Percentiles rank a stretch among this genome's conserved stretches.
Evolutionary conservation across 2,888 invertebrate genomes (phyloP).

Genomic region (Amiota minor): DNA sequence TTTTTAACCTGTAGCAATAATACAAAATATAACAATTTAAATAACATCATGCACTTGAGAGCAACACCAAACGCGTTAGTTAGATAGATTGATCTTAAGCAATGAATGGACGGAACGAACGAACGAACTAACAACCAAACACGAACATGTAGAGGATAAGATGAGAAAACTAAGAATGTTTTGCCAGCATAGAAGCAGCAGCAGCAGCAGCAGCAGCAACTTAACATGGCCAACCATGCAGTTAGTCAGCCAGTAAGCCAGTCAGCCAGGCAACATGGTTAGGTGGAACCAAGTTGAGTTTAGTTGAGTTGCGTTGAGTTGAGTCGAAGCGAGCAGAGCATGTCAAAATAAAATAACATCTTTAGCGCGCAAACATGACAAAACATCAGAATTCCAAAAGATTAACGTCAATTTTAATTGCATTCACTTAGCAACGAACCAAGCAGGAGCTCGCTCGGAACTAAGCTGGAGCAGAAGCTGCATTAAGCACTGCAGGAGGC

Average conservation of each 20-base stretch:
- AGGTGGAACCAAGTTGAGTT: not conserved
- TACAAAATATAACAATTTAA: constrained; percentile 63
- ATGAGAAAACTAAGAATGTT: not conserved
- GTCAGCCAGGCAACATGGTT: not conserved
- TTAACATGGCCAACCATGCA: constrained; percentile 4
- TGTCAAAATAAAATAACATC: constrained; percentile 67
- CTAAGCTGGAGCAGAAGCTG: constrained; percentile 44
- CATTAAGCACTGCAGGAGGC: constrained; percentile 30
- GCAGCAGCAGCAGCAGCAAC: too few species aligned
- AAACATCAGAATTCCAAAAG: constrained; percentile 67
- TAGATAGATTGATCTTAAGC: constrained; percentile 65
- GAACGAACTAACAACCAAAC: constrained; percentile 58
- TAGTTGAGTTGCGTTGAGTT: not conserved
- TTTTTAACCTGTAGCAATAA: constrained; percentile 49
- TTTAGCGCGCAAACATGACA: constrained; percentile 67
- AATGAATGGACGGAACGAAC: constrained; percentile 48
- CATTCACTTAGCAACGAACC: constrained; percentile 59
- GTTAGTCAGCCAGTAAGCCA: not conserved
- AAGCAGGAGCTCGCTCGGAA: constrained; percentile 31
- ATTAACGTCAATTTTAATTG: constrained; percentile 68
- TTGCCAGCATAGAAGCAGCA: too few species aligned
- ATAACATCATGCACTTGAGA: constrained; percentile 57
- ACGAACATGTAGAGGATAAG: constrained; percentile 21
- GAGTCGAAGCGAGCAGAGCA: constrained; percentile 49
- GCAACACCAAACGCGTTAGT: constrained; percentile 67